Evolutionary conservation across 2,888 invertebrate genomes (phyloP).

Genomic region (Phrixothrix hirtus): DNA sequence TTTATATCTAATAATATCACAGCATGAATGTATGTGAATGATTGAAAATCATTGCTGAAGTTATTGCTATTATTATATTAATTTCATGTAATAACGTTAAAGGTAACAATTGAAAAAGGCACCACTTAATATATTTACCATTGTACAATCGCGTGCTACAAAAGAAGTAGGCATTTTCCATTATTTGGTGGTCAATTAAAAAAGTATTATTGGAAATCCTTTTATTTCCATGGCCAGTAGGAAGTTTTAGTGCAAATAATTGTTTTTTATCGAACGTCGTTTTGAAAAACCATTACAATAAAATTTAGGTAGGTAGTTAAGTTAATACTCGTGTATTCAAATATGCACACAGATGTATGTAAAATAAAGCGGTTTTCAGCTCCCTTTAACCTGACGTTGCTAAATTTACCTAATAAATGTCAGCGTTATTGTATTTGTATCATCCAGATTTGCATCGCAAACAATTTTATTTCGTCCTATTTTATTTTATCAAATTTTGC

Average conservation of each 20-base stretch:
- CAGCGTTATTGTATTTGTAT: slow-evolving; percentile 36
- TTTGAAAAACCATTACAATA: not conserved
- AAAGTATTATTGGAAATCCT: not conserved
- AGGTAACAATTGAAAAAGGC: too few species aligned
- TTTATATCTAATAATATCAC: too few species aligned
- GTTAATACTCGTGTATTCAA: slow-evolving; percentile 10
- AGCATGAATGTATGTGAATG: too few species aligned
- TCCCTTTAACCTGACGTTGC: slow-evolving; percentile 33
- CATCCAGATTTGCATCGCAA: slow-evolving; percentile 33
- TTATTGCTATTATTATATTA: too few species aligned
- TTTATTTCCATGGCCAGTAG: not conserved
- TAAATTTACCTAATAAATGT: slow-evolving; percentile 38
- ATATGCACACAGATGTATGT: slow-evolving; percentile 28
- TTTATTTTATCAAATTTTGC: too few species aligned
- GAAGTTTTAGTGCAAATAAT: not conserved
- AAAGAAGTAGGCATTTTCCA: too few species aligned
- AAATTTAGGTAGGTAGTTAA: not conserved
- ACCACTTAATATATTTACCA: too few species aligned
- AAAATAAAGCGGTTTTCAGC: slow-evolving; percentile 29
- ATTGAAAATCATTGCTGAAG: too few species aligned
- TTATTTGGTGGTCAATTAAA: not conserved
- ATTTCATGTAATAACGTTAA: too few species aligned
- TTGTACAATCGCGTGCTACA: too few species aligned
- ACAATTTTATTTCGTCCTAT: slow-evolving; percentile 20
- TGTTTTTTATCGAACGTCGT: not conserved